Base-by-base conservation (phyloP, 2,888 invertebrate genomes). In the Drosophila birchii region DNA sequence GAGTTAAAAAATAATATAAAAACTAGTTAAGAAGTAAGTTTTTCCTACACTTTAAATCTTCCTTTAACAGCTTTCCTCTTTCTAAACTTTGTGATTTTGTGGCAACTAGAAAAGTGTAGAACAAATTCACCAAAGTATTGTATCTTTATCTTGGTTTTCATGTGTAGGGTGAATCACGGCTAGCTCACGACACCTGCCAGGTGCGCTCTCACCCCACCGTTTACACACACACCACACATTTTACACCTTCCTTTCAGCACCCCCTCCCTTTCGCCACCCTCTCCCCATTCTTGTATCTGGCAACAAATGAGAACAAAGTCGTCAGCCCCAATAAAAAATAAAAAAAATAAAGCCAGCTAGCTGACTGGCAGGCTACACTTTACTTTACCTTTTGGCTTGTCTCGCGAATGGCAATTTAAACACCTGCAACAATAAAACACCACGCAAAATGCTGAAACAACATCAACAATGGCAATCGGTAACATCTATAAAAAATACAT, bases 381-480 rank as follows among this genome's bases (percentile, higher is more conserved):
- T 43, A 34, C 32, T 18, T 41, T 56, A 47, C 51, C 59, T 51
- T 51, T 45, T 61, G 26, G 18, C 72, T 47, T 34, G 45, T 39
- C 70, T 74, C 82, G 58, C 82, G 54, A 58, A 47, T 63, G 62
- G 34, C 68, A 56, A 26, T 86, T 86, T 60, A 76, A 79, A 56
- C 76, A 79, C 56, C 77, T 77, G 78, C 80, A 77, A 72, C 58
- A 74, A 74, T 66, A 70, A 71, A 79, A 54, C 66, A 69, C 44
- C 54, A 47, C 26, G 44, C 64, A 49, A 41, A 45, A 49, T 58
- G 66, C 12, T 38, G 45, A 69, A 69, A 39, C 36, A 70, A 60
- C n/a, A 45, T n/a, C n/a, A n/a, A 18, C 38, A 39, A 38, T 7
- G 29, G 18, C 36, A 70, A 71, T 63, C 54, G 38, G 36, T 36